Conservation (phyloP, 1,140 invertebrate species). For the Homarus americanus region DNA sequence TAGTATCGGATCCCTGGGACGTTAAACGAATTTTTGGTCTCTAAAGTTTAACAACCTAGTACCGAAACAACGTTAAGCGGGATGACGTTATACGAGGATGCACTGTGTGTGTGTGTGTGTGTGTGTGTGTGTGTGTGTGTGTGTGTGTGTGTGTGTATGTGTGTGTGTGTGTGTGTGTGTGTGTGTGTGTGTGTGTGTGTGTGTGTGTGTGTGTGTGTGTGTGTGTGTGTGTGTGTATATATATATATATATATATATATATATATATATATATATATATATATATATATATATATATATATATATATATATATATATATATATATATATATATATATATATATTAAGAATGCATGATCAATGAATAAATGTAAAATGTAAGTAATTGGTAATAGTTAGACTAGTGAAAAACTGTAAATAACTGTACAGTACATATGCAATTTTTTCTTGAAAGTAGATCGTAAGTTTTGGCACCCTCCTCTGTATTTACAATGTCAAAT, state of each 20-base stretch:
- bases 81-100: too few relatives aligned
- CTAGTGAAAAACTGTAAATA: too few relatives aligned
- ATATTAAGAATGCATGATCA: not conserved
- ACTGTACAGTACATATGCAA: too few relatives aligned
- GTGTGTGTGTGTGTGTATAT: conserved; percentile 36
- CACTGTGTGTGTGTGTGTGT: not conserved
- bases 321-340: not conserved
- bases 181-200: conserved; percentile 24
- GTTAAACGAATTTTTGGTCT: too few relatives aligned
- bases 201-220: conserved; percentile 41
- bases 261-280: conserved; percentile 29
- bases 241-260: conserved; percentile 52
- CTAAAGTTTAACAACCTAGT: too few relatives aligned
- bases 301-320: not conserved
- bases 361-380: too few relatives aligned
- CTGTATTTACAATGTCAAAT: too few relatives aligned
- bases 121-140: conserved; percentile 8
- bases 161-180: not conserved
- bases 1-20: too few relatives aligned
- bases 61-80: too few relatives aligned
- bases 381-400: too few relatives aligned
- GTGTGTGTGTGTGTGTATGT: conserved; percentile 11
- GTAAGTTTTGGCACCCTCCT: too few relatives aligned
- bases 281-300: conserved; percentile 7
- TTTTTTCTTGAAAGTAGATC: too few relatives aligned